A percentile compares a stretch with the other conserved stretches of the same genome.
Conservation (phyloP, 2,113 vertebrate genomes). For the Lathamus discolor region DNA sequence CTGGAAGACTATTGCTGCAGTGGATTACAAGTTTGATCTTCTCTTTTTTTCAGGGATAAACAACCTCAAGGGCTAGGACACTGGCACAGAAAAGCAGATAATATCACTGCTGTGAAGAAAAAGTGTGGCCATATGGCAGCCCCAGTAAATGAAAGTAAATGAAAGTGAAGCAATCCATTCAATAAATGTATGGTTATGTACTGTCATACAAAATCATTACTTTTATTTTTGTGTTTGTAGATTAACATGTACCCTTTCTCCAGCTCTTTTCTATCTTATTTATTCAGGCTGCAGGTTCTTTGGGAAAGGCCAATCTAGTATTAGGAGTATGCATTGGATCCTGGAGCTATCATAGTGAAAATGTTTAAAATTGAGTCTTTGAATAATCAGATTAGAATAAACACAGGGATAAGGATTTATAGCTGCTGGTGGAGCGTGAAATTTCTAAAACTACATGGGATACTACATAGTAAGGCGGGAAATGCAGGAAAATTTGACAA, state of each 20-base stretch:
- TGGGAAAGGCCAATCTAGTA: background rate
- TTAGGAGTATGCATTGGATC: background rate
- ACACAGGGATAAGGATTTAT: background rate
- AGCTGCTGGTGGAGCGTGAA: background rate
- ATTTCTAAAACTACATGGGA: background rate
- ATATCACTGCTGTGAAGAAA: constrained; percentile 34
- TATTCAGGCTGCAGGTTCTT: constrained; percentile 13
- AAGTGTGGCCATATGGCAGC: constrained; percentile 17
- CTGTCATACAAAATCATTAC: background rate
- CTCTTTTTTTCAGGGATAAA: constrained; percentile 54
- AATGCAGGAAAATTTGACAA: background rate
- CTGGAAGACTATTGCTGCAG: constrained; percentile 61
- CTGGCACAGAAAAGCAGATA: constrained; percentile 44
- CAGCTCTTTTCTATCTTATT: background rate
- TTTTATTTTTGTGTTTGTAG: constrained; percentile 7
- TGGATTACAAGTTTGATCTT: constrained; percentile 69
- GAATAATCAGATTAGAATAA: constrained; percentile 23
- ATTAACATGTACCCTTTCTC: background rate
- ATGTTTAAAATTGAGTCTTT: constrained; percentile 1
- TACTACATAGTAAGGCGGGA: background rate
- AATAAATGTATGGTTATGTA: background rate
- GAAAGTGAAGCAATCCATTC: background rate
- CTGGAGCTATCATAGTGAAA: background rate
- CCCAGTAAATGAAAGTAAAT: constrained; percentile 34
- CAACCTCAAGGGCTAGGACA: constrained; percentile 59